phyloP scores from a whole-genome alignment of 2,113 vertebrate genomes.

The Datnioides undecimradiatus region DNA sequence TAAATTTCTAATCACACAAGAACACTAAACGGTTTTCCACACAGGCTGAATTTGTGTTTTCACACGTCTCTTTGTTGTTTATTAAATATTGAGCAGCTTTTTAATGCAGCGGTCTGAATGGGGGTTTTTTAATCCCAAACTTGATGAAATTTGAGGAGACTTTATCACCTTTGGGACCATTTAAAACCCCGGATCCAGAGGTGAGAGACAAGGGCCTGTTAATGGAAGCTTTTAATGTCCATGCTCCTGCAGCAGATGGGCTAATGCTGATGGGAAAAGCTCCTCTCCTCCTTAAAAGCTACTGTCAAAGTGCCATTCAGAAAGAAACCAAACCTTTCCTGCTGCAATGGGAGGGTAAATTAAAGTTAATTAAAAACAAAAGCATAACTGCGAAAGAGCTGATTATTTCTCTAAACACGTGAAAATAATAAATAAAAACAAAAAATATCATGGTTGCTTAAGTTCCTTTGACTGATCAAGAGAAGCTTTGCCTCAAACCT shows the following conservation, averaged over 20 bases:
- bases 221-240: constrained; percentile 27
- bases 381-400: not conserved
- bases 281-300: not conserved
- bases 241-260: not conserved
- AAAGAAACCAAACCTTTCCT: not conserved
- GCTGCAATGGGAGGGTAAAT: not conserved
- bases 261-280: not conserved
- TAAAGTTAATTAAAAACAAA: not conserved
- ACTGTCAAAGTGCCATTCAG: not conserved
- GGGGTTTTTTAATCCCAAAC: not conserved
- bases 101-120: not conserved
- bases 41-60: not conserved
- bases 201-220: not conserved
- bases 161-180: not conserved
- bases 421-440: not conserved
- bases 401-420: not conserved
- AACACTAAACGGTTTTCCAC: not conserved
- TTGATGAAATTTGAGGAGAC: not conserved
- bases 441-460: not conserved
- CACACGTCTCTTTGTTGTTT: not conserved
- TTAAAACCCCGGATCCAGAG: not conserved
- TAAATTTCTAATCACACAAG: not conserved
- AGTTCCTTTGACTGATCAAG: not conserved
- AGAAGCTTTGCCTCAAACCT: not conserved
- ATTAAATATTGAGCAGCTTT: not conserved